Percentiles rank a stretch among this genome's conserved stretches.
phyloP scores from a whole-genome alignment of 2,888 invertebrate genomes.

The Cacoxenus indagator region DNA sequence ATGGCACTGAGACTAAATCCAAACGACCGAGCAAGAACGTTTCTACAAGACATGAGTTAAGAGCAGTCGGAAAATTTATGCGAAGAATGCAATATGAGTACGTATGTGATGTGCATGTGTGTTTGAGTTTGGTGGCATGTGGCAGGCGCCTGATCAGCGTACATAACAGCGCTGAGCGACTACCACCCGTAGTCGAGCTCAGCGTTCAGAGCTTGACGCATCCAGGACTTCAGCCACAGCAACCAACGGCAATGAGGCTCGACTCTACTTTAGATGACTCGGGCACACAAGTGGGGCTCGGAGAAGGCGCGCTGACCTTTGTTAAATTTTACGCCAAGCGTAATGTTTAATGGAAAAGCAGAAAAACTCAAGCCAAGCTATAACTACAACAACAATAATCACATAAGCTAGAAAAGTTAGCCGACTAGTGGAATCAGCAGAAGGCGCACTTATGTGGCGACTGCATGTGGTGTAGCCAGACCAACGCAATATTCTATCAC shows the following conservation, averaged over 20 bases:
- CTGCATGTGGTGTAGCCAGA: no score
- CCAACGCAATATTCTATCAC: no score
- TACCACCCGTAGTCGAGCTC: constrained; percentile 13
- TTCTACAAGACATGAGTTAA: constrained; percentile 53
- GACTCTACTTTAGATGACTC: background rate
- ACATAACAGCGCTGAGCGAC: background rate
- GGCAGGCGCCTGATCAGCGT: no score
- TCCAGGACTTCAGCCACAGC: background rate
- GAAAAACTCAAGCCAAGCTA: background rate
- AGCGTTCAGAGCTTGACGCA: constrained; percentile 17
- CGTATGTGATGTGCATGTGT: background rate
- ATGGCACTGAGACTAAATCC: background rate
- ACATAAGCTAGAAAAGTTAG: background rate
- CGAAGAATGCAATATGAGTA: constrained; percentile 62
- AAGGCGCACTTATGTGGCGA: no score
- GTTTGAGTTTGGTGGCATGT: background rate
- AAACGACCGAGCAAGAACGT: constrained; percentile 36
- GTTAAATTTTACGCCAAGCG: constrained; percentile 7
- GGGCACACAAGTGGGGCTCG: background rate
- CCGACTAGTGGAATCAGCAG: background rate
- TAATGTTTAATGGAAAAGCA: constrained; percentile 12
- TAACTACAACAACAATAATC: constrained; percentile 4
- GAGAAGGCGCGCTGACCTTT: background rate
- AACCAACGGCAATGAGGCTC: background rate
- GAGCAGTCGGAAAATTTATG: constrained; percentile 61